Evolutionary conservation across 23 tunicate species (phyloP).

Genomic region (Botrylloides violaceus): DNA sequence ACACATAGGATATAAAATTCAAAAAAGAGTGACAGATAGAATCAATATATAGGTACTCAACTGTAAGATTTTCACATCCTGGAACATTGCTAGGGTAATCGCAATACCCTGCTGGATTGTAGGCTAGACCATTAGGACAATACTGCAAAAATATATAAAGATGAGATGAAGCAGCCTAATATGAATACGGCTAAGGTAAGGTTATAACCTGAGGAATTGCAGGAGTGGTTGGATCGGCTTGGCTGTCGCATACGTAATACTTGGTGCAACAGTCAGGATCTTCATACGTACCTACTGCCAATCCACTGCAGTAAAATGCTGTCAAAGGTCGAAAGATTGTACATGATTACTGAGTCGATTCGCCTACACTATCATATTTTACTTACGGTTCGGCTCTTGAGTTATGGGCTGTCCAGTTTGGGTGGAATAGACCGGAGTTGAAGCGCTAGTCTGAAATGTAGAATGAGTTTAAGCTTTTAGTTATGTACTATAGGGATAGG

Average conservation of each 20-base stretch:
- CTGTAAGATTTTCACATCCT: not conserved
- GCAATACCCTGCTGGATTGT: conserved; percentile 1
- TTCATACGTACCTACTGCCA: not conserved
- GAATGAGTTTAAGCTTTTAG: no score
- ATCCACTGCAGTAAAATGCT: not conserved
- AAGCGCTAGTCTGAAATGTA: not conserved
- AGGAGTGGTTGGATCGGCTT: not conserved
- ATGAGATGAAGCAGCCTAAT: not conserved
- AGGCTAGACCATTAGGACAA: not conserved
- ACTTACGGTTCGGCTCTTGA: not conserved
- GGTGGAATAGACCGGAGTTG: not conserved
- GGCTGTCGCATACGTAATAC: not conserved
- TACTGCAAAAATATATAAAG: not conserved
- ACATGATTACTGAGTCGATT: no score
- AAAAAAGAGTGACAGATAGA: no score
- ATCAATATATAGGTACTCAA: no score
- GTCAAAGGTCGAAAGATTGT: no score
- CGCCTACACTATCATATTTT: no score
- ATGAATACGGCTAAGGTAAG: not conserved
- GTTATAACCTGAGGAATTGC: not conserved
- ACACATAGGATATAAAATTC: no score
- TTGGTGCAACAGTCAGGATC: not conserved
- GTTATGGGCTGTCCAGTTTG: not conserved
- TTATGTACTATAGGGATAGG: no score
- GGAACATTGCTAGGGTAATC: conserved; percentile 13